Conservation (phyloP, 2,888 invertebrate genomes). For the Subacronicta megacephala region DNA sequence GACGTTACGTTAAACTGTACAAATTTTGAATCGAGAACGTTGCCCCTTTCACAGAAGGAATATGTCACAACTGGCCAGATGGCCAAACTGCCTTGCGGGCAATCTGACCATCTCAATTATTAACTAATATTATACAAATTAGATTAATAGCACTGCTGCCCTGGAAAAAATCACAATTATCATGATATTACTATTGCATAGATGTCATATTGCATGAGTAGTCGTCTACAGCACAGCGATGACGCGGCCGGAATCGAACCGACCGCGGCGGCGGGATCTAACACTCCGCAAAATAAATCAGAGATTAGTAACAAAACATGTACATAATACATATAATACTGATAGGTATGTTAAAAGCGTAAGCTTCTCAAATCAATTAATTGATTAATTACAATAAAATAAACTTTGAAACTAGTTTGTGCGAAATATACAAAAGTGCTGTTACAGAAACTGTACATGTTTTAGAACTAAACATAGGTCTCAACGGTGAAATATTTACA, state of each 20-base stretch:
- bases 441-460: slow-evolving; percentile 90
- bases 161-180: slow-evolving; percentile 89
- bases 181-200: slow-evolving; percentile 75
- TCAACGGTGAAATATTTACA: slow-evolving; percentile 90
- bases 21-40: slow-evolving; percentile 91
- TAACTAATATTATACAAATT: slow-evolving; percentile 79
- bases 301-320: slow-evolving; percentile 90
- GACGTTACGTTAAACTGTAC: slow-evolving; percentile 88
- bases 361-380: slow-evolving; percentile 88
- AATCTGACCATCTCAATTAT: slow-evolving; percentile 85
- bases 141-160: slow-evolving; percentile 80
- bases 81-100: slow-evolving; percentile 85
- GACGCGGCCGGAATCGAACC: slow-evolving; percentile 76
- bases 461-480: slow-evolving; percentile 90
- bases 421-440: slow-evolving; percentile 90
- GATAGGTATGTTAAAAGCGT: slow-evolving; percentile 88
- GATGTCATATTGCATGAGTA: slow-evolving; percentile 81
- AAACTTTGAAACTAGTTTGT: slow-evolving; percentile 88
- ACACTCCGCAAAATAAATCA: slow-evolving; percentile 78
- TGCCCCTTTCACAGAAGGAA: slow-evolving; percentile 96
- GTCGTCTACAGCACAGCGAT: slow-evolving; percentile 79
- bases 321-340: slow-evolving; percentile 86
- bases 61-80: slow-evolving; percentile 94
- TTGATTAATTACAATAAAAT: slow-evolving; percentile 85
- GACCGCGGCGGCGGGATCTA: slow-evolving; percentile 61